These are phyloP conservation scores for Microcebus ravelobensis DNA, from an alignment of 2,113 vertebrate genomes.

Conservation along the genomic window DNA sequence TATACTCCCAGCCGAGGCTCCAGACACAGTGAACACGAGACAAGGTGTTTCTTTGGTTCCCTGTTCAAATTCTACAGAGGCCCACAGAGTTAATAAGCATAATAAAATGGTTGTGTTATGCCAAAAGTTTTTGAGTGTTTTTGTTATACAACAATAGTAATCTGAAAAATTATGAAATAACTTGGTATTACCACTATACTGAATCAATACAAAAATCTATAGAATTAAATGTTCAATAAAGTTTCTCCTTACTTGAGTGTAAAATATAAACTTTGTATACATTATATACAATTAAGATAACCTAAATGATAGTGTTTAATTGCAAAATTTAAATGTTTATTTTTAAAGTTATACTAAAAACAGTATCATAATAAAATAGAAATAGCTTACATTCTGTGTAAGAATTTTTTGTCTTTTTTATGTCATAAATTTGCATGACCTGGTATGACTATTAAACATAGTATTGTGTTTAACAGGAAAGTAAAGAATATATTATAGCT, in stretches of 20 bases:
- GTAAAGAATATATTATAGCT: background rate
- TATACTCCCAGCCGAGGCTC: background rate
- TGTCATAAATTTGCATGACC: background rate
- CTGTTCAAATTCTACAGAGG: background rate
- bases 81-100: background rate
- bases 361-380: background rate
- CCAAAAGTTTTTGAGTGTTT: background rate
- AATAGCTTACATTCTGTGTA: background rate
- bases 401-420: background rate
- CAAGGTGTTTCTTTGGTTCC: background rate
- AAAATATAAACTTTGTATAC: too few species aligned
- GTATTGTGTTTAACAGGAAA: background rate
- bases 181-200: constrained; percentile 61
- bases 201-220: constrained; percentile 82
- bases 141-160: background rate
- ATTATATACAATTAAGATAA: constrained; percentile 83
- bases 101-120: background rate
- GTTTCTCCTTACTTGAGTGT: constrained; percentile 56
- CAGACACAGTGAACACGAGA: background rate
- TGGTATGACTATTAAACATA: background rate
- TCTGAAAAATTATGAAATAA: background rate
- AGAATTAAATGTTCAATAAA: constrained; percentile 81
- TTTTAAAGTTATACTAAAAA: background rate
- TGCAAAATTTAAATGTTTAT: background rate
- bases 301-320: constrained; percentile 77